phyloP scores from a whole-genome alignment of 2,797 vertebrate species.

The Gallirallus australis region DNA sequence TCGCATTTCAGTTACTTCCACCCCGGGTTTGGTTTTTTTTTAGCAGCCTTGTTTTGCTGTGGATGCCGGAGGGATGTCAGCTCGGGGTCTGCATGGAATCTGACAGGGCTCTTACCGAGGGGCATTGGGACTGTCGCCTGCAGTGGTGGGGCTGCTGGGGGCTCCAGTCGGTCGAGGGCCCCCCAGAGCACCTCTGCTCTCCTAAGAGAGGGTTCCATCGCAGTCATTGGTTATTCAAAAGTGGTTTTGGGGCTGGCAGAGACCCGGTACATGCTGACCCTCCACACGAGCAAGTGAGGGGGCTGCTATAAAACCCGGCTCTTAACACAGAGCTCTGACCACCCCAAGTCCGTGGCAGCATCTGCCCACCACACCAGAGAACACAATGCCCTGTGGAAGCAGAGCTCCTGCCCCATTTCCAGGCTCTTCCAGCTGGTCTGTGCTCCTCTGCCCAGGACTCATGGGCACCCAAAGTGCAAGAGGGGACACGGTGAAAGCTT shows the following conservation, averaged over 20 bases:
- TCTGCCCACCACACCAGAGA: background rate
- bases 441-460: background rate
- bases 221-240: too few species aligned
- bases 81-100: background rate
- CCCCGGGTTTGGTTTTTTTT: background rate
- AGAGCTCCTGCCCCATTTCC: background rate
- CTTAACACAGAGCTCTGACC: background rate
- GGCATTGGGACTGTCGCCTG: accelerated
- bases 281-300: background rate
- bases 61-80: accelerated
- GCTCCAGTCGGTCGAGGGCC: accelerated
- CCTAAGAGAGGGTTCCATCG: background rate
- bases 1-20: background rate
- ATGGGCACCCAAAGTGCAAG: background rate
- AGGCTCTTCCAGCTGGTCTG: background rate
- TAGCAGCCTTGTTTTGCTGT: background rate
- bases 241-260: background rate
- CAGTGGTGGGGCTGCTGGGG: accelerated
- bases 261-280: background rate
- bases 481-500: accelerated
- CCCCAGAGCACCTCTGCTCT: background rate
- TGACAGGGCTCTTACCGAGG: background rate
- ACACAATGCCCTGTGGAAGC: background rate
- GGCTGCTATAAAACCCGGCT: background rate
- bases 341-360: background rate